A percentile compares a stretch with the other conserved stretches of the same genome.
These are phyloP conservation scores for Sesia bembeciformis DNA, from an alignment of 2,888 invertebrate genomes.

Conservation along the genomic window DNA sequence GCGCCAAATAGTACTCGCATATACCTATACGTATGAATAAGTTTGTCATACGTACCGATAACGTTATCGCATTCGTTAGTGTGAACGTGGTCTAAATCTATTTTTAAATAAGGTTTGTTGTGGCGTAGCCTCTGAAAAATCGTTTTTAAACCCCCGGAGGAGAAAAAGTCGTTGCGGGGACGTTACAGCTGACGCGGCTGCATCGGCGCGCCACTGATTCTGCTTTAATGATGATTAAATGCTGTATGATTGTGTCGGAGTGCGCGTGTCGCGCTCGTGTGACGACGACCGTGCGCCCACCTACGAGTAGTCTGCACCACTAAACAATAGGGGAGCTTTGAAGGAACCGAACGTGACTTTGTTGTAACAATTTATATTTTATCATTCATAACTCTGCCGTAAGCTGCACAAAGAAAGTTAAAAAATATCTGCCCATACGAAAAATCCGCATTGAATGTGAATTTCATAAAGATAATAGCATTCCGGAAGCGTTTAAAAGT, in stretches of 20 bases:
- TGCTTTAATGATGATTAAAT: conserved; percentile 72
- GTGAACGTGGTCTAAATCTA: not conserved
- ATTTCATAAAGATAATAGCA: too few relatives aligned
- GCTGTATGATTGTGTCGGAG: conserved; percentile 60
- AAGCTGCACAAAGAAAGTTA: too few relatives aligned
- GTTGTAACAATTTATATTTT: not conserved
- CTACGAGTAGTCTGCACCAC: not conserved
- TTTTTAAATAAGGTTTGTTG: conserved; percentile 10
- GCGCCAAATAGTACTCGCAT: too few relatives aligned
- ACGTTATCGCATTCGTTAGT: too few relatives aligned
- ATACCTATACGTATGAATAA: too few relatives aligned
- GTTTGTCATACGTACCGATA: too few relatives aligned
- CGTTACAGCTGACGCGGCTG: conserved; percentile 53
- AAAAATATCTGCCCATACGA: too few relatives aligned
- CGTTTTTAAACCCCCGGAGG: conserved; percentile 26
- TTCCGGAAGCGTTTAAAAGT: too few relatives aligned
- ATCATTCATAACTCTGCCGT: too few relatives aligned
- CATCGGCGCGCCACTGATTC: conserved; percentile 52
- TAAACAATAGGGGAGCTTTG: not conserved
- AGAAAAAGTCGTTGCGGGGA: conserved; percentile 18
- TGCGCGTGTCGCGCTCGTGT: conserved; percentile 16
- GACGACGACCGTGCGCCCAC: not conserved
- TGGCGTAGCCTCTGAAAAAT: conserved; percentile 14
- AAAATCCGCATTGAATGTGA: too few relatives aligned
- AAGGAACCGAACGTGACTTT: not conserved